Evolutionary conservation across 1,140 invertebrate species (phyloP).

Genomic region (Procambarus virginalis): DNA sequence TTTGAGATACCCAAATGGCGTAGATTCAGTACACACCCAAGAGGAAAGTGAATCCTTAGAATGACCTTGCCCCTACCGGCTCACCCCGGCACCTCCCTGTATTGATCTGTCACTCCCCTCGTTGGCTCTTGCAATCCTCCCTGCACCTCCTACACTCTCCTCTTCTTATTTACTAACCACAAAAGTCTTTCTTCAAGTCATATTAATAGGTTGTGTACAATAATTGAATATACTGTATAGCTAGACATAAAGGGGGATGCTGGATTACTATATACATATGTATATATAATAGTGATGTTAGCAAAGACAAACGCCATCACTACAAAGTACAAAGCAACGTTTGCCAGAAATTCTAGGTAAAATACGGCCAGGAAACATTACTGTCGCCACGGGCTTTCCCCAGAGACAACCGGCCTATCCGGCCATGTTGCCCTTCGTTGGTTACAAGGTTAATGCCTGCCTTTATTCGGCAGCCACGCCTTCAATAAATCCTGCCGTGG

Average conservation of each 20-base stretch:
- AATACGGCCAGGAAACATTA: background rate
- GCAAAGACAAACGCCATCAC: background rate
- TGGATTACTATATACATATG: background rate
- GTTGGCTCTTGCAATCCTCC: background rate
- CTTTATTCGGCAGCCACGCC: background rate
- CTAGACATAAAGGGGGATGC: no score
- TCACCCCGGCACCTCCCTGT: background rate
- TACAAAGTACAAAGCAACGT: background rate
- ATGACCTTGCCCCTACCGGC: slow-evolving; percentile 13
- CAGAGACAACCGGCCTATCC: background rate
- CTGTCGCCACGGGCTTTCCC: background rate
- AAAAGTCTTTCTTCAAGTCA: no score
- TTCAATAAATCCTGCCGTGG: background rate
- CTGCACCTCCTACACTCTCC: background rate
- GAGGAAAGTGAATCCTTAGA: background rate
- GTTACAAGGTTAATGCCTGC: background rate
- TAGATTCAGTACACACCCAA: background rate
- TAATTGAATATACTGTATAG: no score
- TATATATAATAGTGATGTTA: background rate
- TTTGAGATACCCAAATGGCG: background rate
- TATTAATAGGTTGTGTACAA: no score
- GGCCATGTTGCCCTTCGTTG: slow-evolving; percentile 1
- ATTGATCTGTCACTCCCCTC: slow-evolving; percentile 10
- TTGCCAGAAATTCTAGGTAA: background rate
- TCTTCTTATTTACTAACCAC: background rate